phyloP scores from a whole-genome alignment of 2,888 invertebrate genomes.

The Stomorhina lunata region DNA sequence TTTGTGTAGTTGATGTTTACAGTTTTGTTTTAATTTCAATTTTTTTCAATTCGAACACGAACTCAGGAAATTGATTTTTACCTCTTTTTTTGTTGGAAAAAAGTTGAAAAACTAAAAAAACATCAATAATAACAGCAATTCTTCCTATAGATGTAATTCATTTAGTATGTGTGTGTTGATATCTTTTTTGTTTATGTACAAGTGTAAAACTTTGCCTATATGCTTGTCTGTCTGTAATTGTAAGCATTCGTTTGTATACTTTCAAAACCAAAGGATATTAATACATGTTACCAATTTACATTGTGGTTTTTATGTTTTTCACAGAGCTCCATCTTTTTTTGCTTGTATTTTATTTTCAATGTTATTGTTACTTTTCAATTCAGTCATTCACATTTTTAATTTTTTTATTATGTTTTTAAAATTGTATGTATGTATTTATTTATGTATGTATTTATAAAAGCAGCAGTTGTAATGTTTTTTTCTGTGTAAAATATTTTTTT shows the following conservation, averaged over 20 bases:
- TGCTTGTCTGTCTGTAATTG: neutral
- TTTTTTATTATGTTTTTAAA: constrained; percentile 3
- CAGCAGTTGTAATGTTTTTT: neutral
- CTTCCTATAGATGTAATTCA: neutral
- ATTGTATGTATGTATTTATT: too few species aligned
- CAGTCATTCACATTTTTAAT: constrained; percentile 24
- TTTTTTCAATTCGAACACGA: constrained; percentile 5
- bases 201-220: neutral
- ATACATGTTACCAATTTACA: constrained; percentile 64
- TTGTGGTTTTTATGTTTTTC: constrained; percentile 60
- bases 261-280: constrained; percentile 61
- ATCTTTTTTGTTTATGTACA: neutral
- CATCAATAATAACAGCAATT: neutral
- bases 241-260: neutral
- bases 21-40: neutral
- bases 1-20: neutral
- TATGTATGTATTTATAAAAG: constrained; percentile 31
- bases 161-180: neutral
- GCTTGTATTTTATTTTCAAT: constrained; percentile 26
- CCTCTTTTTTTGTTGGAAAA: constrained; percentile 41
- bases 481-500: constrained; percentile 1
- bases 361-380: constrained; percentile 55
- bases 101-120: constrained; percentile 23
- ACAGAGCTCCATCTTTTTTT: constrained; percentile 11
- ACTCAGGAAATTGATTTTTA: constrained; percentile 60